Conservation (phyloP, 2,888 invertebrate species). For the Drosophila maculinotata region DNA sequence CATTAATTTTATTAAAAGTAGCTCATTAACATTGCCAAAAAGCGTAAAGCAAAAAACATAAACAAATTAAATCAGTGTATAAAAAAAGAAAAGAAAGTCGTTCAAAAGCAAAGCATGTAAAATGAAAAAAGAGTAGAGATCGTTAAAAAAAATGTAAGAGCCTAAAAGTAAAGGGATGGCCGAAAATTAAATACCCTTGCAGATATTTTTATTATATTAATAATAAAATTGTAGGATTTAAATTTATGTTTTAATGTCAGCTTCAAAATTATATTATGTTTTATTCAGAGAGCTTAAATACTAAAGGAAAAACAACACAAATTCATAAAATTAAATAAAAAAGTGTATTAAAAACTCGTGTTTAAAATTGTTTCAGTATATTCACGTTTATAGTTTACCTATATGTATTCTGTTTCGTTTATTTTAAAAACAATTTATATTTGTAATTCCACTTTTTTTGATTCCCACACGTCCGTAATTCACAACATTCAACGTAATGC, state of each 20-base stretch:
- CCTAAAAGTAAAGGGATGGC: not conserved
- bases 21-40: slow-evolving; percentile 30
- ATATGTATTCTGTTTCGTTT: not conserved
- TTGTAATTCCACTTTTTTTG: not conserved
- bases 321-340: too few relatives aligned
- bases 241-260: too few relatives aligned
- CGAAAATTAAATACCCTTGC: not conserved
- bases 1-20: slow-evolving; percentile 28
- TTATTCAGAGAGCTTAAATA: too few relatives aligned
- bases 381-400: slow-evolving; percentile 9
- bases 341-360: too few relatives aligned
- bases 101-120: slow-evolving; percentile 20
- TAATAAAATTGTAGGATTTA: not conserved
- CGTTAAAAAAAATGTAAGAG: not conserved
- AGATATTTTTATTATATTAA: not conserved
- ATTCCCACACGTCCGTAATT: not conserved
- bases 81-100: slow-evolving; percentile 28
- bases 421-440: slow-evolving; percentile 7
- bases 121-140: slow-evolving; percentile 2
- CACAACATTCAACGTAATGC: slow-evolving; percentile 10
- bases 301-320: too few relatives aligned
- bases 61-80: too few relatives aligned
- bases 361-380: not conserved
- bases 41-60: slow-evolving; percentile 20
- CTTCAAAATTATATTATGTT: too few relatives aligned